Evolutionary conservation across 2,797 vertebrate genomes (phyloP).

Genomic region (Gambelia wislizenii): DNA sequence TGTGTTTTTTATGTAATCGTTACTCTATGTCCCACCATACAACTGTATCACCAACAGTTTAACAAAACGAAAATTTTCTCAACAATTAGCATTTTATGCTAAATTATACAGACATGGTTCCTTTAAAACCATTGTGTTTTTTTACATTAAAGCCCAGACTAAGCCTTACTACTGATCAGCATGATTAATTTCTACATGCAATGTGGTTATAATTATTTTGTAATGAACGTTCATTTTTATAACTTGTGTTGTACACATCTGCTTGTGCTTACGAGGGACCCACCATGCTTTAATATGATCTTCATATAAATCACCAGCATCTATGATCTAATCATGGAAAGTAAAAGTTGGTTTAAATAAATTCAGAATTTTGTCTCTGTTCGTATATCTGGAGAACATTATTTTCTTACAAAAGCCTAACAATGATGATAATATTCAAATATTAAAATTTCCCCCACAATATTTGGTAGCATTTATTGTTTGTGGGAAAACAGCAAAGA

Average conservation of each 20-base stretch:
- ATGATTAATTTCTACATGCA: conserved; percentile 52
- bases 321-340: conserved; percentile 42
- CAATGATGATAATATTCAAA: conserved; percentile 6
- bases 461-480: not conserved
- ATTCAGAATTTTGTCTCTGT: conserved; percentile 7
- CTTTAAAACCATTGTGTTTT: not conserved
- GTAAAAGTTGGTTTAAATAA: conserved; percentile 13
- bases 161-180: conserved; percentile 35
- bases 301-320: conserved; percentile 54
- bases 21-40: not conserved
- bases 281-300: conserved; percentile 31
- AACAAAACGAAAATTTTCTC: conserved; percentile 39
- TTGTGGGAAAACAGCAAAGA: not conserved
- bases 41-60: not conserved
- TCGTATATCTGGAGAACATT: conserved; percentile 5
- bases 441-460: not conserved
- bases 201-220: conserved; percentile 65
- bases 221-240: conserved; percentile 51
- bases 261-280: conserved; percentile 54
- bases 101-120: conserved; percentile 47
- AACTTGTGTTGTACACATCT: conserved; percentile 40
- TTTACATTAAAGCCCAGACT: conserved; percentile 5
- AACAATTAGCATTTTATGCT: conserved; percentile 38
- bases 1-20: not conserved
- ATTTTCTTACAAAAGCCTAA: not conserved